phyloP scores from a whole-genome alignment of 1,140 invertebrate genomes.

The Drosophila santomea region DNA sequence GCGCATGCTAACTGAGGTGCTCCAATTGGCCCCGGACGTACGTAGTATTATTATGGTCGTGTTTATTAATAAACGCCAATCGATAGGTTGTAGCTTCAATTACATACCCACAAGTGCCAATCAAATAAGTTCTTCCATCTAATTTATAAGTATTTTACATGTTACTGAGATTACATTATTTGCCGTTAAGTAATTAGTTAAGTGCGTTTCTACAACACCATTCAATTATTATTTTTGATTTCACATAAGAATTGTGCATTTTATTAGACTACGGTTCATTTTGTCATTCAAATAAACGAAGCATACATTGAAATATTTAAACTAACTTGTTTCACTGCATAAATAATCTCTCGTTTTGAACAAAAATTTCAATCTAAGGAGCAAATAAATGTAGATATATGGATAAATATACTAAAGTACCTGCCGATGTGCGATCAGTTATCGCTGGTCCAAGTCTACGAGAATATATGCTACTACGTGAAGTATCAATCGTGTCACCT shows the following conservation, averaged over 20 bases:
- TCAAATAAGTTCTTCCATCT: constrained; percentile 71
- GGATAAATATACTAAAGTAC: constrained; percentile 41
- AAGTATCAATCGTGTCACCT: constrained; percentile 34
- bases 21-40: constrained; percentile 12
- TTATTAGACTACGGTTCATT: constrained; percentile 28
- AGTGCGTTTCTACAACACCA: neutral
- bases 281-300: constrained; percentile 42
- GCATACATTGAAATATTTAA: constrained; percentile 28
- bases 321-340: neutral
- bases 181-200: constrained; percentile 1
- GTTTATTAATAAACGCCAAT: constrained; percentile 34
- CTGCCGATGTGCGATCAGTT: constrained; percentile 43
- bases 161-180: constrained; percentile 23
- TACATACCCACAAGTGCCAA: constrained; percentile 68
- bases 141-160: constrained; percentile 24
- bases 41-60: constrained; percentile 55
- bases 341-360: neutral
- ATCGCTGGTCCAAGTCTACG: constrained; percentile 10
- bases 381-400: constrained; percentile 40
- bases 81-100: constrained; percentile 63
- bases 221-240: neutral
- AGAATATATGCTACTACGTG: constrained; percentile 4
- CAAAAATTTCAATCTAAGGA: neutral
- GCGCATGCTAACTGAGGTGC: constrained; percentile 23
- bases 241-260: constrained; percentile 1